phyloP scores from a whole-genome alignment of 1,140 invertebrate genomes.

The Sitobion miscanthi region DNA sequence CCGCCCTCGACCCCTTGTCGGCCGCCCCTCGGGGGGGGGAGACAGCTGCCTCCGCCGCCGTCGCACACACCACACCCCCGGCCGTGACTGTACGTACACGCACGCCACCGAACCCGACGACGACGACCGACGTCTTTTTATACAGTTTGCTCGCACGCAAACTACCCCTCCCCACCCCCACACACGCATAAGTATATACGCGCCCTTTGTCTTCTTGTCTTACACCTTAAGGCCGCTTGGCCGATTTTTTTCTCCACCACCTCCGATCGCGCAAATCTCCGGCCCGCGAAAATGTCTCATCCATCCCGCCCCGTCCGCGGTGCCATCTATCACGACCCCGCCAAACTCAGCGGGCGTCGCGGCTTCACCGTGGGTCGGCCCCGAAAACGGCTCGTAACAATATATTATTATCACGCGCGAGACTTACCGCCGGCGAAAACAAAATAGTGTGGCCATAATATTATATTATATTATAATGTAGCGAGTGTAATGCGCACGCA shows the following conservation, averaged over 20 bases:
- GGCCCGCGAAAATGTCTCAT: neutral
- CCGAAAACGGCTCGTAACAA: neutral
- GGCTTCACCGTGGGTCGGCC: too few species aligned
- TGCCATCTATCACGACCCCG: neutral
- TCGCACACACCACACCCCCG: too few species aligned
- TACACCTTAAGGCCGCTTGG: neutral
- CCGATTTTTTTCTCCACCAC: neutral
- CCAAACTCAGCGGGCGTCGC: neutral
- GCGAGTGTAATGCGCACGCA: neutral
- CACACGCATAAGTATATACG: neutral
- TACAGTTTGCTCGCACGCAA: neutral
- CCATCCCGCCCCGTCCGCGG: too few species aligned
- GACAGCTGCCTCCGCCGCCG: neutral
- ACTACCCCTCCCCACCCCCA: too few species aligned
- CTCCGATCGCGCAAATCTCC: neutral
- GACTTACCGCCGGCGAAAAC: neutral
- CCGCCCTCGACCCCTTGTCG: neutral
- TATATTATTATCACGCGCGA: neutral
- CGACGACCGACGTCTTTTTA: slow-evolving; percentile 5
- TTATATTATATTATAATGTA: too few species aligned
- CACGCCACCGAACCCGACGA: neutral
- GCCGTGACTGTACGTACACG: too few species aligned
- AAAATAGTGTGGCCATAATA: neutral
- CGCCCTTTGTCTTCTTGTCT: neutral
- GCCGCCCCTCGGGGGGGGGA: neutral